Base-by-base conservation (phyloP, 1,140 invertebrate genomes). In the Euura lappo region DNA sequence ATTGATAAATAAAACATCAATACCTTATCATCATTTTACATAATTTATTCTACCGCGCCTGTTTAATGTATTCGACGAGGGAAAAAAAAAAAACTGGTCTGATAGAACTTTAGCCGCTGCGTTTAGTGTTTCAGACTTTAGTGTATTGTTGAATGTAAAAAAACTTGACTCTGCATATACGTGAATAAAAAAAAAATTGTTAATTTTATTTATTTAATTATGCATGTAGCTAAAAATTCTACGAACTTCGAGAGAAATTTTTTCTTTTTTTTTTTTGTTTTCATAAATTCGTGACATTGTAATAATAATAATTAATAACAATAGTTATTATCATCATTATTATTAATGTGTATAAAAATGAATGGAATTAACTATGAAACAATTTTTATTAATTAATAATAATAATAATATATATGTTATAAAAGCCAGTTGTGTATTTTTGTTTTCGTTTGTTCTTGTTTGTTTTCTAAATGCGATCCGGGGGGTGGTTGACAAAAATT, bases 351-450 rank as follows among this genome's bases (percentile, higher is more conserved):
- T 42, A 8, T 44, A 44, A 13, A 68, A 68, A 11, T 10, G 66
- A 28, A 42, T 68, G 28, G 28, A 68, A 11, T 68, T 68, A 68
- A 75, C 80, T 83, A 82, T 77, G 72, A 84, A 83, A 77, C 80
- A 76, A 81, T 80, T 82, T 28, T 83, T 81, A 83, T 79, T 81
- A 80, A 83, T 72, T 74, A 77, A 78, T 83, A 80, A 28, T 28
- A 28, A 28, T 28, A 28, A 28, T 28, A 28, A 28, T 28, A 28
- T 28, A 28, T 60, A 60, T 60, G 10, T 5, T 60, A 74, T 81
- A 77, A 79, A 80, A 80, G 8, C 72, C 76, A 76, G 77, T 79
- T 60, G 10, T n/a, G 10, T 60, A 11, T 6, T 60, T 60, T 60
- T 6, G 10, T 60, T n/a, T 11, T n/a, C 6, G 2, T 60, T 51